Evolutionary conservation across 2,888 invertebrate species (phyloP).

Genomic region (Eupithecia subfuscata): DNA sequence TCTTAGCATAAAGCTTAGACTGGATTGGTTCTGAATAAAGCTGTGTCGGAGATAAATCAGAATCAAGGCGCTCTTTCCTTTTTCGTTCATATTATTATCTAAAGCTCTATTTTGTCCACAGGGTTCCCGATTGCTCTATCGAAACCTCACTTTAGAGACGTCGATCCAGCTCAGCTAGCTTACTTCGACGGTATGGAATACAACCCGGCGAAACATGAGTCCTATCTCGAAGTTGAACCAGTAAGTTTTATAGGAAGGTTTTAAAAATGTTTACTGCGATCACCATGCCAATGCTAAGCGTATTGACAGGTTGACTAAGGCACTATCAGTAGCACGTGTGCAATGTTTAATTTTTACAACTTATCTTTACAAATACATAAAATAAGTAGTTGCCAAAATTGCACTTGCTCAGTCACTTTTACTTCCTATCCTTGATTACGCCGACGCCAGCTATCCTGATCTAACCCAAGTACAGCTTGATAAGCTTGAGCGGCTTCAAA

Average conservation of each 20-base stretch:
- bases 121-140: conserved; percentile 90
- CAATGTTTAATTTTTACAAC: too few species aligned
- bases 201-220: conserved; percentile 74
- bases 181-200: conserved; percentile 87
- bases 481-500: too few species aligned
- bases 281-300: background rate
- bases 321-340: too few species aligned
- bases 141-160: conserved; percentile 85
- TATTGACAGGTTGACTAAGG: too few species aligned
- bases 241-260: conserved; percentile 70
- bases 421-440: too few species aligned
- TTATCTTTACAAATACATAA: too few species aligned
- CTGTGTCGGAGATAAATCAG: background rate
- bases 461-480: too few species aligned
- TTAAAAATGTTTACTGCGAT: background rate
- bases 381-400: too few species aligned
- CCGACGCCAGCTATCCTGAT: too few species aligned
- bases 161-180: conserved; percentile 83
- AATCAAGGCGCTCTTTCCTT: background rate
- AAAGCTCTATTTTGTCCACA: conserved; percentile 52
- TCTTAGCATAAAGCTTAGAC: background rate
- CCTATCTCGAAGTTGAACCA: conserved; percentile 88
- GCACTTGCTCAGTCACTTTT: too few species aligned
- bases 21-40: background rate
- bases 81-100: background rate